Evolutionary conservation across 2,888 invertebrate genomes (phyloP).

Genomic region (Lagria hirta): DNA sequence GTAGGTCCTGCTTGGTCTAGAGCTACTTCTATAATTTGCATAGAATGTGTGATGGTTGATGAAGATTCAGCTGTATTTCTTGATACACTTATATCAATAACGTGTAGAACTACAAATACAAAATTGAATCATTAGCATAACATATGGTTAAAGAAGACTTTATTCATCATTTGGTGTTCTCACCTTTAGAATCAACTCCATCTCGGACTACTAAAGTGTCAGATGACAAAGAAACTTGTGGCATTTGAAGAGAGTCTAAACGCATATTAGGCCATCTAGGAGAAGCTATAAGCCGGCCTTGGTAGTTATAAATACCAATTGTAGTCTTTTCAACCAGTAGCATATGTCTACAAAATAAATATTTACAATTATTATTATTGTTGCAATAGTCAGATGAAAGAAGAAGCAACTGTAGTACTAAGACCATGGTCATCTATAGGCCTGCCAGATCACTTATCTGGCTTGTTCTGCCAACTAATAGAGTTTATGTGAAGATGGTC

Average conservation of each 20-base stretch:
- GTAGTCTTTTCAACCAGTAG: constrained; percentile 82
- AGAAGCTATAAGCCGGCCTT: constrained; percentile 82
- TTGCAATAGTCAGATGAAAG: too few relatives aligned
- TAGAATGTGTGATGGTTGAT: constrained; percentile 73
- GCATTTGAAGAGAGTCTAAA: constrained; percentile 75
- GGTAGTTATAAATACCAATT: constrained; percentile 88
- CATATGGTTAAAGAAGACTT: too few relatives aligned
- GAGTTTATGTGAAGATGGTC: too few relatives aligned
- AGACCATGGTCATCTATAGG: too few relatives aligned
- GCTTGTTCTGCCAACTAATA: too few relatives aligned
- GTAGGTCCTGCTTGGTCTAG: constrained; percentile 82
- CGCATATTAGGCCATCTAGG: constrained; percentile 85
- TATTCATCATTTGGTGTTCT: too few relatives aligned
- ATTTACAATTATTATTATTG: not conserved
- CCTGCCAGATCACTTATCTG: too few relatives aligned
- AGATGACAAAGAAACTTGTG: constrained; percentile 78
- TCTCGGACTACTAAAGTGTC: constrained; percentile 88
- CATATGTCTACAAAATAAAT: constrained; percentile 71
- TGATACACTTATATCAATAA: constrained; percentile 81
- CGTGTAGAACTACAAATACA: constrained; percentile 67
- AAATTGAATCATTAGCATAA: constrained; percentile 5
- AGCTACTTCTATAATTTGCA: constrained; percentile 78
- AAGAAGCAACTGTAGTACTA: too few relatives aligned
- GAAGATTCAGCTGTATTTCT: constrained; percentile 72
- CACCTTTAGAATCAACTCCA: constrained; percentile 79